Conservation (phyloP, 2,888 invertebrate genomes). For the Parthenolecanium corni region DNA sequence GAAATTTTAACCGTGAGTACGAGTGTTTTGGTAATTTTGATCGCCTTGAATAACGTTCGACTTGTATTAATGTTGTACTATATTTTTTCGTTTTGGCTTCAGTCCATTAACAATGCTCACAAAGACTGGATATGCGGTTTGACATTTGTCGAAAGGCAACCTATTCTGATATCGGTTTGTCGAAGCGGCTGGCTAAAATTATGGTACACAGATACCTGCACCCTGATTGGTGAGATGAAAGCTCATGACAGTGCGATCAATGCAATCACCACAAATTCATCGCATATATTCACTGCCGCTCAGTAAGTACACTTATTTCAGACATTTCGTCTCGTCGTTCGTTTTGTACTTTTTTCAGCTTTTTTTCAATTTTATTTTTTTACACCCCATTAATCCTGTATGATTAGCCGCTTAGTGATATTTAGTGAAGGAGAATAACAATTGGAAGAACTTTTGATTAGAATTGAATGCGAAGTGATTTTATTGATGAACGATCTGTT, state of each 20-base stretch:
- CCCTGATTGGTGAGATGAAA: slow-evolving; percentile 52
- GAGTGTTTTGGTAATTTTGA: background rate
- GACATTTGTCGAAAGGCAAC: slow-evolving; percentile 43
- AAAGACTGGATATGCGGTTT: slow-evolving; percentile 78
- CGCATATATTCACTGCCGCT: slow-evolving; percentile 66
- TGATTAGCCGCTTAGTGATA: no score
- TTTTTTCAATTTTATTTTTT: no score
- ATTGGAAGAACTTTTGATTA: no score
- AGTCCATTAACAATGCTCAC: slow-evolving; percentile 69
- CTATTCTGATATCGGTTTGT: slow-evolving; percentile 59
- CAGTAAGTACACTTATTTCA: slow-evolving; percentile 49
- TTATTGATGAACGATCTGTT: no score
- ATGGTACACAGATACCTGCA: slow-evolving; percentile 60
- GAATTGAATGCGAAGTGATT: no score
- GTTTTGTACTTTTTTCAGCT: background rate
- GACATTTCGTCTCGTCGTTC: background rate
- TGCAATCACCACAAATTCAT: slow-evolving; percentile 52
- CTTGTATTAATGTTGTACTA: no score
- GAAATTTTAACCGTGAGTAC: slow-evolving; percentile 46
- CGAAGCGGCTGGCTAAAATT: slow-evolving; percentile 63
- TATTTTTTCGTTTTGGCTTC: no score
- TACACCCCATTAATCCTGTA: no score
- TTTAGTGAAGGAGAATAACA: no score
- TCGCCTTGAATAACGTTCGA: no score
- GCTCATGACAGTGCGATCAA: slow-evolving; percentile 58